phyloP scores from a whole-genome alignment of 2,797 vertebrate species.

The Microchirus variegatus region DNA sequence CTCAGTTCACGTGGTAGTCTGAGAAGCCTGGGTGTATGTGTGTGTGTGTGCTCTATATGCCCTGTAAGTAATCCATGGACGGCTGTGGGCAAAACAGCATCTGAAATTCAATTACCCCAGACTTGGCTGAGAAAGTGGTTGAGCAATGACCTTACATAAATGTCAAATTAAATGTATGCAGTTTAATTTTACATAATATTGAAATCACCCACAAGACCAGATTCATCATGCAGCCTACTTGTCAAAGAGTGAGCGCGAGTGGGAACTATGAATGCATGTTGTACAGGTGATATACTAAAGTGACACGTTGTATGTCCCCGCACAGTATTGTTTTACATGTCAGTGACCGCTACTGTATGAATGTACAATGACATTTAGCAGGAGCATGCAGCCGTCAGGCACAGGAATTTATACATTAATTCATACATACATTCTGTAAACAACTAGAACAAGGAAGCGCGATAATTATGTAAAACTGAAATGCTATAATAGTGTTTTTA shows the following conservation, averaged over 20 bases:
- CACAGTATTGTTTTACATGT: not conserved
- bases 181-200: slow-evolving; percentile 64
- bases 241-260: slow-evolving; percentile 28
- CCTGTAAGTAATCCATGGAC: slow-evolving; percentile 53
- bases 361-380: not conserved
- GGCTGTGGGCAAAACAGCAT: slow-evolving; percentile 52
- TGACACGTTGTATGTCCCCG: not conserved
- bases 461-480: too few relatives aligned
- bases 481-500: too few relatives aligned
- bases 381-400: not conserved
- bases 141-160: slow-evolving; percentile 70
- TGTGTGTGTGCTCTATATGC: slow-evolving; percentile 8
- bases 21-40: slow-evolving; percentile 7
- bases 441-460: too few relatives aligned
- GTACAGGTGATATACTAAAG: slow-evolving; percentile 10
- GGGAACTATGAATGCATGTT: not conserved
- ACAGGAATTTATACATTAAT: too few relatives aligned
- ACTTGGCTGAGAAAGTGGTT: slow-evolving; percentile 57
- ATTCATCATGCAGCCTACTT: slow-evolving; percentile 52
- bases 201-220: slow-evolving; percentile 48
- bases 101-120: slow-evolving; percentile 65
- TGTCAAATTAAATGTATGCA: slow-evolving; percentile 64
- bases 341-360: slow-evolving; percentile 1
- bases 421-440: too few relatives aligned
- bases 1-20: slow-evolving; percentile 6